These are phyloP conservation scores for Gallinago media DNA, from an alignment of 2,113 vertebrate species.

Conservation along the genomic window DNA sequence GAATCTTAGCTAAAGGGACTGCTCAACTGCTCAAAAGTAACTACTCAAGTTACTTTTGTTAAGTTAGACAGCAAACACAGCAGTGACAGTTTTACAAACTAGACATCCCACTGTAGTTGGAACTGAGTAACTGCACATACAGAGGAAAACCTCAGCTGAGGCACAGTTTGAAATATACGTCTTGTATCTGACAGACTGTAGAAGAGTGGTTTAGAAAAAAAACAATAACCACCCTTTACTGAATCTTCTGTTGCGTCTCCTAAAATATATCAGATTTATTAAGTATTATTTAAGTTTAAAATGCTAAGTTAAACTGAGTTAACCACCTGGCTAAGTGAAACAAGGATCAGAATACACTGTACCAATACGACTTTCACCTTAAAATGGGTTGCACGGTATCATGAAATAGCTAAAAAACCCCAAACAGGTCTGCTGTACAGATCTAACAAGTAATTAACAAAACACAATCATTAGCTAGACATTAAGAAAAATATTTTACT, in stretches of 20 bases:
- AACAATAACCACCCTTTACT: neutral
- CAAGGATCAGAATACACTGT: neutral
- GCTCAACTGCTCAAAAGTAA: too few species aligned
- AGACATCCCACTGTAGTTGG: neutral
- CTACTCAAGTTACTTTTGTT: neutral
- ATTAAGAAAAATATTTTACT: neutral
- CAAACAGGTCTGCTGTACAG: neutral
- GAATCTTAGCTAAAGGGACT: neutral
- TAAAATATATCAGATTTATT: neutral
- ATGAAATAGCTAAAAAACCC: neutral
- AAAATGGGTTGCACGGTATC: neutral
- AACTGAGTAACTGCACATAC: accelerated
- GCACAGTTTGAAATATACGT: accelerated
- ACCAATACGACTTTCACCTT: neutral
- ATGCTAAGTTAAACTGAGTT: neutral
- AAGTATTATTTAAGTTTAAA: neutral
- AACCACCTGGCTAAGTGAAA: neutral
- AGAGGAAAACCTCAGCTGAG: neutral
- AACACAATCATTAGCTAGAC: neutral
- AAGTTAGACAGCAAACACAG: neutral
- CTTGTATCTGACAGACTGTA: neutral
- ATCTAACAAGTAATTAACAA: neutral
- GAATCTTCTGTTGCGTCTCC: neutral
- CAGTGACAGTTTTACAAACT: neutral
- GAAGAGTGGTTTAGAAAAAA: neutral